Evolutionary conservation across 2,113 vertebrate genomes (phyloP), one percentile per base, ranked within the genome.

Genomic region (Rallus limicola): DNA sequence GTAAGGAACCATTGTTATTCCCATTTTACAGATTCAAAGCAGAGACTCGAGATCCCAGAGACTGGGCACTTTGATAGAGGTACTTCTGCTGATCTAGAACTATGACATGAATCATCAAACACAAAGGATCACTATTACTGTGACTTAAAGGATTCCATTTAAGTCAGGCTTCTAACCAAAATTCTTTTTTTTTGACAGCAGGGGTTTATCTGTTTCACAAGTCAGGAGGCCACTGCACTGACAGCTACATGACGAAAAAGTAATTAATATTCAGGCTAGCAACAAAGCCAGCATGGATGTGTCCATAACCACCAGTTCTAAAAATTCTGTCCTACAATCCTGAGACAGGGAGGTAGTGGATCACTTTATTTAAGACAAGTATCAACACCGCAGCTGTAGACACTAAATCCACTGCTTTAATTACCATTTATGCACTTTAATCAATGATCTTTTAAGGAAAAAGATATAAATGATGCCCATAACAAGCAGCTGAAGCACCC

Each of bases 371-470:
- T n/a, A 28, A 83, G 63, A 74, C 28, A 44, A 44, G 7, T 38
- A 67, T 48, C 64, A 52, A 42, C 26, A 68, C 18, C 29, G 58
- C 29, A 79, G 26, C 4, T 85, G 12, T 9, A 76, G 55, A 44
- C n/a, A 59, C 50, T 76, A 92, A 94, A 88, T 92, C 53, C 48
- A 58, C n/a, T 86, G 25, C 44, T 95, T 86, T 74, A 80, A 26
- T 59, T 40, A 55, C 13, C 59, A 55, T 26, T 53, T 62, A 46
- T 20, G 55, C 52, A 83, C 11, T 81, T 92, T n/a, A 90, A 65
- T 12, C 36, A 70, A 63, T 25, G 58, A 70, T 36, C 23, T 56
- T 71, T 59, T 59, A 69, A 67, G 16, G 9, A 59, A 78, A 87
- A 63, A 70, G 8, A 9, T 28, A 38, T 23, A 85, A 93, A 64